Percentiles rank a stretch among this genome's conserved stretches.
These are phyloP conservation scores for Gnathonemus echidnorhynchus DNA, from an alignment of 2,113 vertebrate species.

Conservation along the genomic window DNA sequence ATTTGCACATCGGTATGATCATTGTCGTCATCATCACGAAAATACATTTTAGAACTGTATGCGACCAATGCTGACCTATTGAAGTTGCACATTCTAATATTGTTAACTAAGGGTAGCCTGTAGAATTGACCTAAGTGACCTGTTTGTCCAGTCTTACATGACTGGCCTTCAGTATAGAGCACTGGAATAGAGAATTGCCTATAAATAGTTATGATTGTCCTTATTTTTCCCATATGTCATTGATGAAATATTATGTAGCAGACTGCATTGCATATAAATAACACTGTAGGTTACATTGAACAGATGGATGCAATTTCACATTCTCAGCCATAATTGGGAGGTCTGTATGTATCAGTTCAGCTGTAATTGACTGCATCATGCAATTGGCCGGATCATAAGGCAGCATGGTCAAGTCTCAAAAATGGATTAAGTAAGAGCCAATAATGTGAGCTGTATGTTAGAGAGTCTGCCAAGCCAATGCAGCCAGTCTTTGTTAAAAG, in stretches of 20 bases:
- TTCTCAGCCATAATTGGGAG: neutral
- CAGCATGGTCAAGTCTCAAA: neutral
- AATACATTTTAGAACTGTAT: neutral
- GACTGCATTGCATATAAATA: neutral
- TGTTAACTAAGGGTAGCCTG: neutral
- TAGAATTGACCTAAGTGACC: neutral
- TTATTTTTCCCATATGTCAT: neutral
- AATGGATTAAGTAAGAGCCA: neutral
- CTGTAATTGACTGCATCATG: neutral
- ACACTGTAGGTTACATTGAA: neutral
- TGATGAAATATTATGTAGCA: neutral
- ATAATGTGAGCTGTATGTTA: neutral
- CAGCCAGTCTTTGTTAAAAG: neutral
- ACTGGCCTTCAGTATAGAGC: neutral
- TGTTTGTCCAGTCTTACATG: neutral
- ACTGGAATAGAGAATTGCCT: neutral
- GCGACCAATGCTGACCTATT: neutral
- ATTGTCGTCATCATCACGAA: neutral
- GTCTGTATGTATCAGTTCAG: neutral
- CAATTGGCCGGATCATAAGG: neutral
- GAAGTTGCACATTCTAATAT: neutral
- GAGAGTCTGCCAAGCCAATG: neutral
- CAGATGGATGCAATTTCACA: neutral
- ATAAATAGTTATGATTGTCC: neutral
- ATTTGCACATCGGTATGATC: neutral